These are phyloP conservation scores for Climacteris rufus DNA, from an alignment of 2,113 vertebrate species.

Conservation along the genomic window DNA sequence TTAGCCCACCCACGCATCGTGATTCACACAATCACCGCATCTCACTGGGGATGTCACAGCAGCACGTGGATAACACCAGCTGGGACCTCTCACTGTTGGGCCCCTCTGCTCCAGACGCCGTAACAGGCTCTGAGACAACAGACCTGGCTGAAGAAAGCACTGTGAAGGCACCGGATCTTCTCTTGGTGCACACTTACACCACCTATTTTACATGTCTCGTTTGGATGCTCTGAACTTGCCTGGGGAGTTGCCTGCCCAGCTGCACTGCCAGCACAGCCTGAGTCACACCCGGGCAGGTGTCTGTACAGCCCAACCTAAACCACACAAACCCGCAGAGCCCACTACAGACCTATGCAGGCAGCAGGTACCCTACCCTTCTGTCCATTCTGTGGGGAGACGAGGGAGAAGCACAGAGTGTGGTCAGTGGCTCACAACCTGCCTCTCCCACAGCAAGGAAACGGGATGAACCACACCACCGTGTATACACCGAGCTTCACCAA, in stretches of 20 bases:
- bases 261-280: accelerated
- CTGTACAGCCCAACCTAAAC: not conserved
- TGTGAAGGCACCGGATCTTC: accelerated
- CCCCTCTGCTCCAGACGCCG: accelerated
- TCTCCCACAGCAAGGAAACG: accelerated
- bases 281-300: not conserved
- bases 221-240: not conserved
- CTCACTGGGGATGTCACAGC: not conserved
- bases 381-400: accelerated
- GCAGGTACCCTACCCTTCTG: not conserved
- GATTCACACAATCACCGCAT: accelerated
- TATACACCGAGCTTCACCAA: accelerated
- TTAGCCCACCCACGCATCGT: accelerated
- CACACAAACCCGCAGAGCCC: not conserved
- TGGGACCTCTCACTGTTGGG: not conserved
- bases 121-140: not conserved
- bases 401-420: not conserved
- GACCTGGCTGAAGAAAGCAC: not conserved
- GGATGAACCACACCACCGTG: accelerated
- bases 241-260: not conserved
- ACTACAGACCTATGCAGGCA: accelerated
- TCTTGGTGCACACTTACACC: not conserved
- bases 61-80: accelerated
- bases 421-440: not conserved
- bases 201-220: not conserved